Evolutionary conservation across 2,888 invertebrate species (phyloP).

Genomic region (Serripes groenlandicus): DNA sequence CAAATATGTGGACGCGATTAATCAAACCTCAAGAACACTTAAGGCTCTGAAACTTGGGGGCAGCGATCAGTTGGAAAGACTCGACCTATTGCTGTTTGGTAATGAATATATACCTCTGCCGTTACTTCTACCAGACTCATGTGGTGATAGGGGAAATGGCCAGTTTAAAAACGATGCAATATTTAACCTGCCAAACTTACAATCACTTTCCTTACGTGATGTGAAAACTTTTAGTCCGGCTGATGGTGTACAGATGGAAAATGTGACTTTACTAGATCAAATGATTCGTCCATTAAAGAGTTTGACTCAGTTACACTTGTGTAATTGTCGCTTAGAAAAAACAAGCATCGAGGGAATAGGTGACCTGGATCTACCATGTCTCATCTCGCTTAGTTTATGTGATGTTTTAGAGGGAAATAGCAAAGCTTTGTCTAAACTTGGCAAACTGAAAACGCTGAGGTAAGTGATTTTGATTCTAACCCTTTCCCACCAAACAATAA

Average conservation of each 20-base stretch:
- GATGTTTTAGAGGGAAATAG: slow-evolving; percentile 90
- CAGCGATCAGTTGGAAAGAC: slow-evolving; percentile 54
- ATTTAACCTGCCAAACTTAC: slow-evolving; percentile 62
- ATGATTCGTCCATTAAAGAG: slow-evolving; percentile 89
- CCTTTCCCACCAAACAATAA: background rate
- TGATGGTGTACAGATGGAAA: slow-evolving; percentile 52
- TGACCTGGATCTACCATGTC: slow-evolving; percentile 88
- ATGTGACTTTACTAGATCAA: slow-evolving; percentile 79
- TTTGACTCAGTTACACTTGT: slow-evolving; percentile 91
- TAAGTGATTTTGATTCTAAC: slow-evolving; percentile 75
- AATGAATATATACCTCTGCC: slow-evolving; percentile 11
- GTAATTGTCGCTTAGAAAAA: slow-evolving; percentile 88
- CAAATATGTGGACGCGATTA: slow-evolving; percentile 57
- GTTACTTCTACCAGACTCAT: slow-evolving; percentile 1
- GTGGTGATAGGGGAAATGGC: slow-evolving; percentile 23
- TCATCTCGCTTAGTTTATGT: slow-evolving; percentile 92
- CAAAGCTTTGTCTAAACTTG: slow-evolving; percentile 87
- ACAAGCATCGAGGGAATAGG: slow-evolving; percentile 89
- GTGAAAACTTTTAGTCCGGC: slow-evolving; percentile 60
- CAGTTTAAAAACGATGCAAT: slow-evolving; percentile 41
- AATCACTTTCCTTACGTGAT: slow-evolving; percentile 68
- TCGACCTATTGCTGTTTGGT: slow-evolving; percentile 46
- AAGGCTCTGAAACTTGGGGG: slow-evolving; percentile 90
- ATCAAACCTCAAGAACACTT: slow-evolving; percentile 89
- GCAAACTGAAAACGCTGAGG: slow-evolving; percentile 88